Base-by-base conservation (phyloP, 2,888 invertebrate species). In the Resseliella maxima region DNA sequence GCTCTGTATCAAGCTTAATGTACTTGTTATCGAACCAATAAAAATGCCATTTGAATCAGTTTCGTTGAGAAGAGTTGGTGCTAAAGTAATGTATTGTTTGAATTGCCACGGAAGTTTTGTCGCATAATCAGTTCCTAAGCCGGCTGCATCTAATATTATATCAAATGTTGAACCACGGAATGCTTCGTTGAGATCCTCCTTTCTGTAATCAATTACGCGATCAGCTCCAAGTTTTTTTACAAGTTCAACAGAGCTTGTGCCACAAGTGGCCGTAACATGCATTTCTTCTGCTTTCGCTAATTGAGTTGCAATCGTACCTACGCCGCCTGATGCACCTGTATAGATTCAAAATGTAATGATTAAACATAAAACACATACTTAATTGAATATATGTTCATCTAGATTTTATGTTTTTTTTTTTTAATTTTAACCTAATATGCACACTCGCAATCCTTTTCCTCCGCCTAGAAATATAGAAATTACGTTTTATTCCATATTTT, bases 301-400 rank as follows among this genome's bases (percentile, higher is more conserved):
- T 92, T 98, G 98, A 89, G 98, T 93, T 86, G 97, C 97, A 88
- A 95, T 92, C 86, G 95, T 95, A 64, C 99, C 99, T 86, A 98
- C 97, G 83, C 98, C 98, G 64, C 99, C 99, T 41, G 98, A 95
- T 85, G 95, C 96, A 3, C 98, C n/a, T n/a, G n/a, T n/a, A n/a
- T n/a, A n/a, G n/a, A 12, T 45, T 45, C n/a, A n/a, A n/a, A n/a
- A n/a, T n/a, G n/a, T n/a, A n/a, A n/a, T n/a, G n/a, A n/a, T n/a
- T n/a, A n/a, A n/a, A n/a, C n/a, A n/a, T n/a, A n/a, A n/a, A n/a
- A n/a, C n/a, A n/a, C n/a, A n/a, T n/a, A n/a, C n/a, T n/a, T n/a
- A n/a, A n/a, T n/a, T n/a, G n/a, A n/a, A n/a, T n/a, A n/a, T n/a
- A n/a, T n/a, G n/a, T n/a, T n/a, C n/a, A n/a, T n/a, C n/a, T n/a